Evolutionary conservation across 1,140 invertebrate species (phyloP).

Genomic region (Pseudomyrmex concolor): DNA sequence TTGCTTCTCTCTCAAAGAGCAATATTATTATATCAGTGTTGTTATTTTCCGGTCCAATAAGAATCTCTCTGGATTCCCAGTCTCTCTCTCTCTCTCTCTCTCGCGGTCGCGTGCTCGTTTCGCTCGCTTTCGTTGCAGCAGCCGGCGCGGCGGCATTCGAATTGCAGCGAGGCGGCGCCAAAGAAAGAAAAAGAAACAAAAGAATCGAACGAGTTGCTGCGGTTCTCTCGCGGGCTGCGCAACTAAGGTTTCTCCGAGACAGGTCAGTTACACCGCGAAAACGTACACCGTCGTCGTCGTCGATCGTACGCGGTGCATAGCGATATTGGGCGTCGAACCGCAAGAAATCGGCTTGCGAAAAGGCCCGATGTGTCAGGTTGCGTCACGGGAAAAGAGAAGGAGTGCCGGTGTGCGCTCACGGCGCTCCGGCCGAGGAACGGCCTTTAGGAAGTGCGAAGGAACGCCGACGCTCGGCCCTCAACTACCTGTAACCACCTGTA

Average conservation of each 20-base stretch:
- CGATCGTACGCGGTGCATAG: background rate
- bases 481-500: conserved; percentile 73
- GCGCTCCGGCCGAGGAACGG: conserved; percentile 53
- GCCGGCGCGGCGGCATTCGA: conserved; percentile 48
- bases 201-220: conserved; percentile 67
- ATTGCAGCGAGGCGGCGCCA: conserved; percentile 54
- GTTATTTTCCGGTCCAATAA: background rate
- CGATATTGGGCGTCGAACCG: conserved; percentile 70
- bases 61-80: background rate
- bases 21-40: background rate
- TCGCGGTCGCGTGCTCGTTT: background rate
- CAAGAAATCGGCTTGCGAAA: conserved; percentile 68
- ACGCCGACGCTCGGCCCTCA: conserved; percentile 46
- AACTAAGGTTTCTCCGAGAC: conserved; percentile 72
- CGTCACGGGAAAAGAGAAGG: conserved; percentile 60
- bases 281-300: conserved; percentile 61
- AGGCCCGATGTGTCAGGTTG: conserved; percentile 42
- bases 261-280: conserved; percentile 80
- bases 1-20: background rate
- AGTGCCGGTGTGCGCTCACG: conserved; percentile 20
- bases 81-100: background rate
- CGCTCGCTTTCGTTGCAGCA: conserved; percentile 4
- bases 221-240: conserved; percentile 59
- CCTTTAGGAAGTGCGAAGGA: conserved; percentile 74
- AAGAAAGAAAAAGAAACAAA: conserved; percentile 40